Conservation (phyloP, 2,888 invertebrate genomes). For the Synergus japonicus region DNA sequence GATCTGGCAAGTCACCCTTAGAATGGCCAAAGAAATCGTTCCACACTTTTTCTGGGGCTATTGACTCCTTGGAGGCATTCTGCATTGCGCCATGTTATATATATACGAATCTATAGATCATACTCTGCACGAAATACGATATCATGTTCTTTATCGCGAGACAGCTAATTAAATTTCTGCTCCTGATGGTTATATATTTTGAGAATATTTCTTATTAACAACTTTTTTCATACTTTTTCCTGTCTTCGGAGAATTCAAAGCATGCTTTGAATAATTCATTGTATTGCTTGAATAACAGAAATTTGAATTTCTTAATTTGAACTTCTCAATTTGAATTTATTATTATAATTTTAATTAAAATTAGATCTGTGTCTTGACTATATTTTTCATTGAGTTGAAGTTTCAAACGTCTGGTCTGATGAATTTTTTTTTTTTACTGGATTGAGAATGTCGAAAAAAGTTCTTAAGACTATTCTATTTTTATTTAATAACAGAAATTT, state of each 20-base stretch:
- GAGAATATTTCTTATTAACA: not conserved
- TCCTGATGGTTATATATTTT: not conserved
- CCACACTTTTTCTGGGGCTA: conserved; percentile 24
- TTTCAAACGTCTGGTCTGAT: too few relatives aligned
- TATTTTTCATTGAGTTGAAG: too few relatives aligned
- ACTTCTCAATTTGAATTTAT: too few relatives aligned
- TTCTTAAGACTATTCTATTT: too few relatives aligned
- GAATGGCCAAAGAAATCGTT: conserved; percentile 20
- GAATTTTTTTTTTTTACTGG: too few relatives aligned
- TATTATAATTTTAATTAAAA: too few relatives aligned
- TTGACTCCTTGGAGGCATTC: conserved; percentile 16
- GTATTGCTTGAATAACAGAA: too few relatives aligned
- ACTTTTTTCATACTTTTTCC: not conserved
- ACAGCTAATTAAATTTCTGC: conserved; percentile 14
- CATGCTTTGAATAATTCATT: too few relatives aligned
- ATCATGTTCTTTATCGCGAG: conserved; percentile 1
- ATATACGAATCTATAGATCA: not conserved
- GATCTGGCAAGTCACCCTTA: conserved; percentile 13
- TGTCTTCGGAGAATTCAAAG: not conserved
- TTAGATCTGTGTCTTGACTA: too few relatives aligned
- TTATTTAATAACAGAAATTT: too few relatives aligned
- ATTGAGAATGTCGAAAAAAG: too few relatives aligned
- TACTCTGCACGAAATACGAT: not conserved
- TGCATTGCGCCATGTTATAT: conserved; percentile 34
- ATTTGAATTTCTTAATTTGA: too few relatives aligned